Conservation (phyloP, 2,888 invertebrate species). For the Eulithis testata region DNA sequence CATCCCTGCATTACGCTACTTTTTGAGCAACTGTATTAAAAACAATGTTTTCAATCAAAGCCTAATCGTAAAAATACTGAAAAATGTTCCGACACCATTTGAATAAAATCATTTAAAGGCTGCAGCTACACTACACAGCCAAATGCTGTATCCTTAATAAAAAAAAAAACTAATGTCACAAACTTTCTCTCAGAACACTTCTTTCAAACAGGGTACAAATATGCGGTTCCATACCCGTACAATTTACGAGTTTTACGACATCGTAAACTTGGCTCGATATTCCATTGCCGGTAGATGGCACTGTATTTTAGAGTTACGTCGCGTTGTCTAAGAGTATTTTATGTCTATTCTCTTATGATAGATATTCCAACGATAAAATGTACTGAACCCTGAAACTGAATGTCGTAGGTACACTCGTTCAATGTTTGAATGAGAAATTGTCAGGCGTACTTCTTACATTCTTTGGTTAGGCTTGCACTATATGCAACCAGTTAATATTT, state of each 20-base stretch:
- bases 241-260: slow-evolving; percentile 20
- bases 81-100: no score
- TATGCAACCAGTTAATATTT: no score
- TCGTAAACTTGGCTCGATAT: slow-evolving; percentile 27
- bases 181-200: slow-evolving; percentile 4
- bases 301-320: slow-evolving; percentile 14
- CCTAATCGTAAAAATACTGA: no score
- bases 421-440: no score
- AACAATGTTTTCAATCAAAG: no score
- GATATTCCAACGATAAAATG: neutral
- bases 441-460: no score
- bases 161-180: neutral
- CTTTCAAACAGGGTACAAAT: slow-evolving; percentile 18
- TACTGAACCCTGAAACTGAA: neutral
- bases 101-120: no score
- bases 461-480: no score
- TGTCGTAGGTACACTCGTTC: neutral
- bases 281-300: slow-evolving; percentile 19
- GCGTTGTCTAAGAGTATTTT: slow-evolving; percentile 14
- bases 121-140: no score
- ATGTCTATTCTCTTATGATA: neutral
- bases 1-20: no score
- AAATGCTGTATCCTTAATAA: no score
- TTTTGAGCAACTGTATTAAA: no score
- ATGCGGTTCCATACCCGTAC: slow-evolving; percentile 10